Evolutionary conservation across 2,888 invertebrate species (phyloP), one percentile per base, ranked within the genome.

Genomic region (Quadriops clusia): DNA sequence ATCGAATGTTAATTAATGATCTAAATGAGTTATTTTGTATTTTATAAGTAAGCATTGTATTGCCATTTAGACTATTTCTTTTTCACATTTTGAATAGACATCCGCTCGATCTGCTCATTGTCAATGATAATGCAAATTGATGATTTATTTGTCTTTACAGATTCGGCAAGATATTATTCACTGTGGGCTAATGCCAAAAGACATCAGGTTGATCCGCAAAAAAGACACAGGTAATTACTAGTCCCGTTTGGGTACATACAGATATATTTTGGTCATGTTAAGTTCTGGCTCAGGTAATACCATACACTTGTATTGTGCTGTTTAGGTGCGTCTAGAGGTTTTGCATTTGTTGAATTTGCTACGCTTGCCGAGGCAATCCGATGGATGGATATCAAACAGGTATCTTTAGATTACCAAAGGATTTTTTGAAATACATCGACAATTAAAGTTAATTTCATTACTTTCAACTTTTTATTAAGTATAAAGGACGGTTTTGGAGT

Each of bases 381-480:
- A 61, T 89, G 89, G 86, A 89, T 90, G 83, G 86, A 87, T 63
- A 70, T 75, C 67, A 85, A 84, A 72, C 81, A 87, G 78, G 84
- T 83, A 75, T 58, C 60, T 60, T n/a, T 33, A 36, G 32, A 29
- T 37, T 39, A 39, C 36, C 34, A 30, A 42, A 38, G 40, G 42
- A 39, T 42, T 31, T 36, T n/a, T n/a, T n/a, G n/a, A 37, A 30
- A 35, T 33, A 13, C 39, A 27, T 22, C 32, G 27, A 31, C 25
- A 27, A 35, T 31, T 33, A n/a, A n/a, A n/a, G n/a, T n/a, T n/a
- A n/a, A n/a, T n/a, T n/a, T n/a, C n/a, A n/a, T n/a, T n/a, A n/a
- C n/a, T n/a, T n/a, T n/a, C n/a, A n/a, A n/a, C n/a, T n/a, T n/a
- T n/a, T n/a, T n/a, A n/a, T n/a, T n/a, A n/a, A n/a, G n/a, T n/a